A percentile compares a stretch with the other conserved stretches of the same genome.
Conservation (phyloP, 2,888 invertebrate genomes). For the Coronaproctus castanopsis region DNA sequence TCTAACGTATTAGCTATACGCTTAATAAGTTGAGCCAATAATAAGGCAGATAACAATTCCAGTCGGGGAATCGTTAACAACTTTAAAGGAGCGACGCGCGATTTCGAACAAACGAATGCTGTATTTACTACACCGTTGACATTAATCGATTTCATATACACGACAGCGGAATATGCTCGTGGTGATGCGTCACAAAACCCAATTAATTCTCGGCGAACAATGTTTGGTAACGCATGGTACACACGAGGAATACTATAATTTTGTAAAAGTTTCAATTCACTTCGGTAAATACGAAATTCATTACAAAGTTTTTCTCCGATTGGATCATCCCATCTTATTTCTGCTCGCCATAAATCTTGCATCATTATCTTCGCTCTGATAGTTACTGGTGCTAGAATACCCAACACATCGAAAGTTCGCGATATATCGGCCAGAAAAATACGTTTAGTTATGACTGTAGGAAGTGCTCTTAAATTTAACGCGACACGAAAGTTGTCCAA, state of each 20-base stretch:
- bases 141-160: constrained; percentile 14
- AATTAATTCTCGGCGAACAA: constrained; percentile 6
- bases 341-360: not conserved
- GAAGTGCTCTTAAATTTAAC: not conserved
- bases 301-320: not conserved
- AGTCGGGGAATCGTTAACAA: constrained; percentile 12
- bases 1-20: not conserved
- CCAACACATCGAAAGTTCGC: constrained; percentile 6
- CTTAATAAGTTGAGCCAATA: constrained; percentile 12
- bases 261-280: constrained; percentile 2
- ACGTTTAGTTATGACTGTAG: not conserved
- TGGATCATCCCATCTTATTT: not conserved
- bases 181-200: constrained; percentile 16
- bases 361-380: constrained; percentile 6
- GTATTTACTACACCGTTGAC: constrained; percentile 24
- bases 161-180: constrained; percentile 10
- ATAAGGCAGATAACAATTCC: constrained; percentile 14
- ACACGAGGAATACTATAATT: constrained; percentile 6
- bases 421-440: constrained; percentile 1
- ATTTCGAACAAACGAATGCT: constrained; percentile 34
- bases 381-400: constrained; percentile 5
- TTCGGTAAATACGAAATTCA: not conserved
- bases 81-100: constrained; percentile 15
- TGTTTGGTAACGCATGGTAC: not conserved
- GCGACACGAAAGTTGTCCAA: not conserved